Evolutionary conservation across 2,113 vertebrate genomes (phyloP).

Genomic region (cat (Felis catus)): F.catus_Fca126_mat1.0 CM031414.1:40820001-40820500

Average conservation of each 20-base stretch:
- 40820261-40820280: neutral
- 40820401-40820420: neutral
- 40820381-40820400: neutral
- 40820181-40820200: neutral
- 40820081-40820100: neutral
- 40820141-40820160: neutral
- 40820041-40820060: neutral
- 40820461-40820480: neutral
- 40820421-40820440: neutral
- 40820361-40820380: neutral
- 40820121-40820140: neutral
- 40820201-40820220: neutral
- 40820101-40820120: neutral
- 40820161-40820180: neutral
- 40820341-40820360: neutral
- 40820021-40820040: constrained; percentile 8
- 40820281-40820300: neutral
- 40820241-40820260: neutral
- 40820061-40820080: neutral
- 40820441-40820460: neutral
- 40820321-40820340: neutral
- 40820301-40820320: neutral
- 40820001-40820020: neutral
- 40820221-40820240: neutral
- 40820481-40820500: no score